Evolutionary conservation across 2,797 vertebrate genomes (phyloP).

Genomic region (Lophotriccus pileatus): DNA sequence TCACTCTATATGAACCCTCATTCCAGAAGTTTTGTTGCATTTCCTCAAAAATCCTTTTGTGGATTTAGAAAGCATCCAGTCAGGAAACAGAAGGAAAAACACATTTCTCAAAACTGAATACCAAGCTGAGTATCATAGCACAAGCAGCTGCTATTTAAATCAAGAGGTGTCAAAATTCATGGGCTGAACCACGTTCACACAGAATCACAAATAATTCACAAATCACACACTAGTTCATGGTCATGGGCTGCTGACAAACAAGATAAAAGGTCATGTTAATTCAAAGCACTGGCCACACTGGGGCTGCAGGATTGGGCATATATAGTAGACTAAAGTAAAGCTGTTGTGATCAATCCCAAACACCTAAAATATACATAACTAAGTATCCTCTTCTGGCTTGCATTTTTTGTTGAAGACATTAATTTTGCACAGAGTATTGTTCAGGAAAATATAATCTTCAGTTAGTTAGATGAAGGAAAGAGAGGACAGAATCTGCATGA

Average conservation of each 20-base stretch:
- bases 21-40: background rate
- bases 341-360: background rate
- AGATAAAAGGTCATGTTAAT: background rate
- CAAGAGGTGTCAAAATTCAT: background rate
- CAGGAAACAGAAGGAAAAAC: background rate
- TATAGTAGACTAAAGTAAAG: background rate
- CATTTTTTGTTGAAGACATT: background rate
- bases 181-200: background rate
- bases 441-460: background rate
- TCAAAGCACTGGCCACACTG: background rate
- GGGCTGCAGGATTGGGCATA: background rate
- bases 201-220: constrained; percentile 30
- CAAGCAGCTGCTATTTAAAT: background rate
- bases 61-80: background rate
- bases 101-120: background rate
- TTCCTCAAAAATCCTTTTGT: background rate
- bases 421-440: background rate
- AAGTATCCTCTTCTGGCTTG: background rate
- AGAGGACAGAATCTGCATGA: accelerated
- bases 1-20: background rate
- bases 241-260: background rate
- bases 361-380: background rate
- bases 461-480: background rate
- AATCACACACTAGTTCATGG: background rate
- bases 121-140: background rate